Base-by-base conservation (phyloP, 2,888 invertebrate species). In the Branchellion lobata region DNA sequence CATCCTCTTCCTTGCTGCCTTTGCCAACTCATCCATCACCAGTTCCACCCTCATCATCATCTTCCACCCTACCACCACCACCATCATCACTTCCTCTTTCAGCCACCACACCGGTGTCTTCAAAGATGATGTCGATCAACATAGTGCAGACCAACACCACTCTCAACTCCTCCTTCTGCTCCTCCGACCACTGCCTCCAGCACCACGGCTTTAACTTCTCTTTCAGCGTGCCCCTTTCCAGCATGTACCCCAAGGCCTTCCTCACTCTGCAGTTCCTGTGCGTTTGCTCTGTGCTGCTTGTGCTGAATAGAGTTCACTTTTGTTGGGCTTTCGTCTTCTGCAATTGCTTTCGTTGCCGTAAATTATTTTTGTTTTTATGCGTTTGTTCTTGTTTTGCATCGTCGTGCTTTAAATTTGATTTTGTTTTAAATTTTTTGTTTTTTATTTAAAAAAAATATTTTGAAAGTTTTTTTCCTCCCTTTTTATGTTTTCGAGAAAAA, bases 201-300 rank as follows among this genome's bases (percentile, higher is more conserved):
- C 79, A 79, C n/a, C 24, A 40, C 5, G 83, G 83, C 3, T 83
- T 79, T 53, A 81, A 81, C 69, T 83, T 81, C 81, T 61, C 77
- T 27, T 83, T 81, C 81, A 53, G 57, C 33, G 57, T 83, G 3
- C 83, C 82, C 21, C 40, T 83, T 79, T 79, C 79, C 40, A 65
- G 61, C 61, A 75, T 61, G 53, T 82, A 82, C 72, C 82, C 81
- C 24, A 29, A 53, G 36, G 72, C 75, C n/a, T 76, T 76, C 72
- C 29, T 81, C 74, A 81, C 81, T 34, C 33, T 83, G 18, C 81
- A 81, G 53, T 83, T 82, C 74, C 51, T 47, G 83, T 83, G 53
- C 76, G 82, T 81, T 5, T 57, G 5, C 24, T 18, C 47, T n/a
- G n/a, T n/a, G n/a, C n/a, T n/a, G n/a, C n/a, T n/a, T n/a, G n/a